Evolutionary conservation across 1,140 invertebrate species (phyloP).

Genomic region (Trichomalopsis sarcophagae): DNA sequence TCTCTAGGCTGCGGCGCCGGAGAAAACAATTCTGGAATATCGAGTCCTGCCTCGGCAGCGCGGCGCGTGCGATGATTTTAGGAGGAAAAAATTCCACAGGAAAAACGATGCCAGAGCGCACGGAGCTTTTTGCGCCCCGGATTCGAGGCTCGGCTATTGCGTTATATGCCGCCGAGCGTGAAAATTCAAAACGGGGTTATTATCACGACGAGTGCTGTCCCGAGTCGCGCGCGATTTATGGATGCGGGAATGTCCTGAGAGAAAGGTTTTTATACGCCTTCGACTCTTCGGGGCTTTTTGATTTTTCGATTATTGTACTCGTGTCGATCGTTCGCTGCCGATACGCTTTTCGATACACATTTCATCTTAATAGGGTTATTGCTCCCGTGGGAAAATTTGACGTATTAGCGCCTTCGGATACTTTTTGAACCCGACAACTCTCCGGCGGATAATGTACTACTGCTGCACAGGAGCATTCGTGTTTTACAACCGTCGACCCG

Average conservation of each 20-base stretch:
- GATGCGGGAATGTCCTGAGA: not conserved
- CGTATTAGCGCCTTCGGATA: not conserved
- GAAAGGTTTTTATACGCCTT: too few species aligned
- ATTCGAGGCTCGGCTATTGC: not conserved
- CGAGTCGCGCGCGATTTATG: not conserved
- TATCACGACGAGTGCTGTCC: not conserved
- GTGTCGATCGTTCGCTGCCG: not conserved
- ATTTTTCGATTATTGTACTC: not conserved
- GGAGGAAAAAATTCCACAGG: not conserved
- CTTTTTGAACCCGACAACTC: not conserved
- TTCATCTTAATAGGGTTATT: not conserved
- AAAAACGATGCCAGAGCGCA: not conserved
- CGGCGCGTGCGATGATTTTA: not conserved
- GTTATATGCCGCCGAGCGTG: not conserved
- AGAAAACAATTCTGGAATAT: slow-evolving; percentile 48
- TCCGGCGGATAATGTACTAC: too few species aligned
- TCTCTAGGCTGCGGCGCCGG: slow-evolving; percentile 1
- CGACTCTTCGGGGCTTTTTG: not conserved
- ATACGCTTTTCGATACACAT: not conserved
- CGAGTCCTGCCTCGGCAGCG: slow-evolving; percentile 22
- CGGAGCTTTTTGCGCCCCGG: slow-evolving; percentile 1
- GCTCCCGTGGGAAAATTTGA: not conserved
- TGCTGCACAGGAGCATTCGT: not conserved
- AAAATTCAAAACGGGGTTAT: slow-evolving; percentile 6
- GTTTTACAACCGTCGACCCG: not conserved